phyloP scores from a whole-genome alignment of 2,113 vertebrate genomes.

The Cinclus mexicanus region DNA sequence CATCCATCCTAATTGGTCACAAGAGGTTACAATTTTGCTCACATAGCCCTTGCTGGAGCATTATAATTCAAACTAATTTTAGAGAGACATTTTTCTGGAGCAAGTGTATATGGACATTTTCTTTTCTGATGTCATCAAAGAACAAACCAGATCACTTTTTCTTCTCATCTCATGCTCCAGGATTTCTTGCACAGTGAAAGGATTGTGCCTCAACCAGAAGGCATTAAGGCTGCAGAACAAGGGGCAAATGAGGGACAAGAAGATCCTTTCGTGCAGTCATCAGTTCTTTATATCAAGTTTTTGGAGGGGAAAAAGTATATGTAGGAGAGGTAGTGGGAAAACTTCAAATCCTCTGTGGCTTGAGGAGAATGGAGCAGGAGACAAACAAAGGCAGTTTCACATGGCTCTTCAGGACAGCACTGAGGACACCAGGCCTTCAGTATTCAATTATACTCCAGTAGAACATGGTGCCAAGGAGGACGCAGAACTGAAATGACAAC shows the following conservation, averaged over 20 bases:
- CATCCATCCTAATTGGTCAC: neutral
- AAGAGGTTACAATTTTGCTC: neutral
- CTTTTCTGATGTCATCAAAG: neutral
- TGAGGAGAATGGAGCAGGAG: neutral
- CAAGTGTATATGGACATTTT: neutral
- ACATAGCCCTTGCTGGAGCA: neutral
- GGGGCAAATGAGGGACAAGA: neutral
- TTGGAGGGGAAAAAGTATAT: neutral
- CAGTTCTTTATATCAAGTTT: neutral
- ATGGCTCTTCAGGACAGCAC: neutral
- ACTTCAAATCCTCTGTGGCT: neutral
- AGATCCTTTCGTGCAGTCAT: neutral
- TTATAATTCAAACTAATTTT: neutral
- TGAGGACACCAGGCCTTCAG: constrained; percentile 15
- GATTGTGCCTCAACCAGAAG: neutral
- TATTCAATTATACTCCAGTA: constrained; percentile 81
- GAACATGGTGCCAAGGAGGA: constrained; percentile 81
- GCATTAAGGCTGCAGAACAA: neutral
- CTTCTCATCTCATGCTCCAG: neutral
- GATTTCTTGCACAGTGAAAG: neutral
- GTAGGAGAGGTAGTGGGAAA: constrained; percentile 7
- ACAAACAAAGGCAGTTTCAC: neutral
- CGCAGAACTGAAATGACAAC: constrained; percentile 73
- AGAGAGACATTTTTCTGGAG: neutral
- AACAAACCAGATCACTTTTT: neutral